phyloP scores from a whole-genome alignment of 1,140 invertebrate genomes.

The Caerostris darwini region DNA sequence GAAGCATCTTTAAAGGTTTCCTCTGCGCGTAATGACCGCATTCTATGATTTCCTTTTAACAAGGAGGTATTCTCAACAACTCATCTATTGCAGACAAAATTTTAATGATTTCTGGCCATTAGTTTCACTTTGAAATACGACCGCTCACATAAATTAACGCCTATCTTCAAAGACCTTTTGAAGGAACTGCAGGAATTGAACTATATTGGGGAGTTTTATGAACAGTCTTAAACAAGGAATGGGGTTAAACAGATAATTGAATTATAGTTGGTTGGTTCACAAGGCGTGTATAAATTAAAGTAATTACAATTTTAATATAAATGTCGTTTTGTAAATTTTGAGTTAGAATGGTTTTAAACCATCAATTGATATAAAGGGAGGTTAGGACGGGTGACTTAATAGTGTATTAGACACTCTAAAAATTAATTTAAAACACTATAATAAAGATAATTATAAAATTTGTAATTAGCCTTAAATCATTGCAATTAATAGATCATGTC shows the following conservation, averaged over 20 bases:
- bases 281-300: neutral
- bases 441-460: too few species aligned
- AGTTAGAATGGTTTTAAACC: too few species aligned
- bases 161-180: neutral
- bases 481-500: too few species aligned
- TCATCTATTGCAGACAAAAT: neutral
- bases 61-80: neutral
- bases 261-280: neutral
- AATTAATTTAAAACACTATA: too few species aligned
- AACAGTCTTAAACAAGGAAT: neutral
- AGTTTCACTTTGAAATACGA: constrained; percentile 19
- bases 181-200: neutral
- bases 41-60: neutral
- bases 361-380: too few species aligned
- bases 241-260: neutral
- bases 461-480: too few species aligned
- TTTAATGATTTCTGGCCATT: constrained; percentile 8
- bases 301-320: neutral
- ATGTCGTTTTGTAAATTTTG: too few species aligned
- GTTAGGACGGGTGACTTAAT: too few species aligned
- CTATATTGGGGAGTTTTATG: neutral
- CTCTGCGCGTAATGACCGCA: neutral
- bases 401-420: too few species aligned
- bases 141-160: neutral
- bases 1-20: neutral